Evolutionary conservation across 2,888 invertebrate genomes (phyloP).

Genomic region (Villa cingulata): DNA sequence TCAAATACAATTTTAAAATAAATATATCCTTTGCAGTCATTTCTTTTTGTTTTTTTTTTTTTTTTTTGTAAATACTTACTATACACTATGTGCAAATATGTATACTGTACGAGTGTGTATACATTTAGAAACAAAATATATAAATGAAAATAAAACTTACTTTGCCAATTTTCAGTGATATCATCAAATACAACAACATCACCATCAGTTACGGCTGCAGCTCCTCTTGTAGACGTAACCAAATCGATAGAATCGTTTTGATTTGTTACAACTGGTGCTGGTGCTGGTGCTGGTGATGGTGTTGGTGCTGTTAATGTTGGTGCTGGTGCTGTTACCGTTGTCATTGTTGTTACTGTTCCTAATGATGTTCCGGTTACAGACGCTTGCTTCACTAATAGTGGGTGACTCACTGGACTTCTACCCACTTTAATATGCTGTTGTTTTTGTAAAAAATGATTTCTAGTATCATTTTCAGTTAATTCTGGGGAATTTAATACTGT

Average conservation of each 20-base stretch:
- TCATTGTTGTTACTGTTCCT: constrained; percentile 2
- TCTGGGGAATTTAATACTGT: constrained; percentile 35
- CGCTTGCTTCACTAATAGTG: constrained; percentile 2
- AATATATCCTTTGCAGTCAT: too few species aligned
- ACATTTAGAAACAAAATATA: neutral
- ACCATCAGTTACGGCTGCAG: constrained; percentile 52
- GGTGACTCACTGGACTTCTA: constrained; percentile 26
- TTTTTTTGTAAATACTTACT: too few species aligned
- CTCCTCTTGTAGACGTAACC: constrained; percentile 10
- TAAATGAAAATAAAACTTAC: constrained; percentile 27
- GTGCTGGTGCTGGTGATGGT: constrained; percentile 7
- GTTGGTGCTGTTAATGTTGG: too few species aligned
- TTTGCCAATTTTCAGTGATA: constrained; percentile 70
- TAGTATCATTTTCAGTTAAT: constrained; percentile 19
- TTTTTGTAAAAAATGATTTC: constrained; percentile 15
- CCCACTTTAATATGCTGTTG: constrained; percentile 26
- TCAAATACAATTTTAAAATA: too few species aligned
- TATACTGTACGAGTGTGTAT: too few species aligned
- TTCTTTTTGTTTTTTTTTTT: too few species aligned
- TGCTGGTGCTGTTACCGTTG: constrained; percentile 1
- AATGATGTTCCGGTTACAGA: constrained; percentile 14
- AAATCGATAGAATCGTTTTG: constrained; percentile 6
- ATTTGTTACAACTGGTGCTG: neutral
- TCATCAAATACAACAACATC: constrained; percentile 80
- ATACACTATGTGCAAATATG: too few species aligned